A percentile compares a stretch with the other conserved stretches of the same genome.
phyloP scores from a whole-genome alignment of 2,888 invertebrate species.

The Antheraea assamensis region DNA sequence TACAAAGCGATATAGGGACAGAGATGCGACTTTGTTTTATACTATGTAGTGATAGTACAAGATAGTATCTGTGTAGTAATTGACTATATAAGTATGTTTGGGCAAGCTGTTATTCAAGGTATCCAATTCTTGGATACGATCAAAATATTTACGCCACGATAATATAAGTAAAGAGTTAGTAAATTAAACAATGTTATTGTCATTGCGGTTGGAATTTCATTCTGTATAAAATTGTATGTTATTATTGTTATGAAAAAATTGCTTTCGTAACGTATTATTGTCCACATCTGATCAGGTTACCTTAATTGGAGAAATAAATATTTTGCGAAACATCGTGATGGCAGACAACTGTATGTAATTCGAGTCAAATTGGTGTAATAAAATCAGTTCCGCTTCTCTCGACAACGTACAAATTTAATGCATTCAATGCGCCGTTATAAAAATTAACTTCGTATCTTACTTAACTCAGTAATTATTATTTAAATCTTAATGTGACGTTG shows the following conservation, averaged over 20 bases:
- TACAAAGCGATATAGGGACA: no score
- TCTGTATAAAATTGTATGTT: neutral
- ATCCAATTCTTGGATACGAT: no score
- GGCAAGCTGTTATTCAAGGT: no score
- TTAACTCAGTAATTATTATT: neutral
- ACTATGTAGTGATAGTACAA: no score
- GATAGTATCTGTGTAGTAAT: no score
- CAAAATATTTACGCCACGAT: no score
- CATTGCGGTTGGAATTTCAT: no score
- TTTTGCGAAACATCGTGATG: constrained; percentile 29
- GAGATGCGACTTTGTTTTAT: no score
- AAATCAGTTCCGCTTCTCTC: constrained; percentile 47
- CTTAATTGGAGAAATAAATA: constrained; percentile 37
- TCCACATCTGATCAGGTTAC: neutral
- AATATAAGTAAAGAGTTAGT: no score
- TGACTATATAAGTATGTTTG: no score
- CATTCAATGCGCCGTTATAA: constrained; percentile 40
- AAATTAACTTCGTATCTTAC: constrained; percentile 30
- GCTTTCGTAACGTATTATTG: neutral
- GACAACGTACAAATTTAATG: constrained; percentile 35
- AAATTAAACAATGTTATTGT: no score
- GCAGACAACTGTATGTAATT: constrained; percentile 31
- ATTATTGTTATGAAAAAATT: neutral
- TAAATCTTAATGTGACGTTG: neutral
- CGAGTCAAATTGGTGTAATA: constrained; percentile 39